phyloP scores from a whole-genome alignment of 2,888 invertebrate species.

The Coenonympha arcania region DNA sequence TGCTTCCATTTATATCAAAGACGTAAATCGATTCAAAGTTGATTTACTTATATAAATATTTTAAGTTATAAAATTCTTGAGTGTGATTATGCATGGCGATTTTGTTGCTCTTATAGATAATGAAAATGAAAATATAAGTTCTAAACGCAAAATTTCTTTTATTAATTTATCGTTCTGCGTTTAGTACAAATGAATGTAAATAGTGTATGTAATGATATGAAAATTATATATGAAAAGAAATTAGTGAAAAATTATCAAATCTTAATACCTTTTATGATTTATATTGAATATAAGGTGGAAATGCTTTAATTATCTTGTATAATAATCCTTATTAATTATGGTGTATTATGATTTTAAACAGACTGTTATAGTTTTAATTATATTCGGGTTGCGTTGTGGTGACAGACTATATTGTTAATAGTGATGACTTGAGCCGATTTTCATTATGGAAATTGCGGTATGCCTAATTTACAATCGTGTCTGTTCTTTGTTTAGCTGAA shows the following conservation, averaged over 20 bases:
- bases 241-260: conserved; percentile 56
- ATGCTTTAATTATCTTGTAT: conserved; percentile 74
- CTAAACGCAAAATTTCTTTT: conserved; percentile 55
- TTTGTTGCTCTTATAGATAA: conserved; percentile 60
- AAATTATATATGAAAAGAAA: conserved; percentile 45
- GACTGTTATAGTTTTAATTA: conserved; percentile 74
- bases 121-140: conserved; percentile 49
- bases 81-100: conserved; percentile 72
- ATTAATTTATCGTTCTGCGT: conserved; percentile 64
- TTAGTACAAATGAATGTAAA: conserved; percentile 57
- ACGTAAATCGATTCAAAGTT: conserved; percentile 68
- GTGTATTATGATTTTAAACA: conserved; percentile 73
- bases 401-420: conserved; percentile 25
- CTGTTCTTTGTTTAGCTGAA: neutral
- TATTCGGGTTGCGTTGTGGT: conserved; percentile 42
- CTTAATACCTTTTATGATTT: conserved; percentile 66
- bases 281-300: conserved; percentile 72
- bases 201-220: conserved; percentile 52
- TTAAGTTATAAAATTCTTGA: conserved; percentile 60
- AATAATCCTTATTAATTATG: conserved; percentile 60
- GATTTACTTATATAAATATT: conserved; percentile 63
- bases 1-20: conserved; percentile 75
- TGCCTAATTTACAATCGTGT: neutral
- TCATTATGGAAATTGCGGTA: conserved; percentile 1
- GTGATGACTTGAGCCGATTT: conserved; percentile 1